Base-by-base conservation (phyloP, 2,113 vertebrate species). In the Passer montanus region DNA sequence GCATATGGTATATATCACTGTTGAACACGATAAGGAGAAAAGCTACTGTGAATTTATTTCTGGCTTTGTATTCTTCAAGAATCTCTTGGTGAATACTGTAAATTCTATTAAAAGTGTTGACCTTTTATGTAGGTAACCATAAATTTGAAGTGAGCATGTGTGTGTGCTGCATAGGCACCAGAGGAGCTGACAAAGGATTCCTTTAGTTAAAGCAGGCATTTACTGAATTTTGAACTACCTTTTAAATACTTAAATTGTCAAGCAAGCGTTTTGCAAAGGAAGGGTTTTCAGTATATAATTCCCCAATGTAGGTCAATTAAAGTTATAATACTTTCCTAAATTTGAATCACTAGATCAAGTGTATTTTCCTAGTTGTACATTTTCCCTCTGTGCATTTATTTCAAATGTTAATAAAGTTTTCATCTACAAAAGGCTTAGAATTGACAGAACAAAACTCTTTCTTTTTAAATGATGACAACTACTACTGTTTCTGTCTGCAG, bases 401-500 rank as follows among this genome's bases (percentile, higher is more conserved):
- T 98, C 94, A 96, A 91, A 97, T 95, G 75, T 97, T 98, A 98
- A 98, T 97, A 97, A 98, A 98, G 91, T 97, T 98, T 98, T 97
- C 96, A 95, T 93, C 95, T 95, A 93, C 87, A 91, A 95, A 97
- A 96, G 95, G 84, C 78, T 97, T 93, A 90, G 89, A 95, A 96
- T 68, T 97, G 96, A 97, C 97, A 98, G 97, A 96, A 98, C 96
- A 98, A 97, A 98, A 98, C 80, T 94, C 89, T 95, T 92, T 93
- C 94, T 90, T 97, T 97, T 97, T 95, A 96, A 94, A 97, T 97
- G 91, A 83, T 90, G 95, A 97, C 96, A 97, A 95, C 81, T 92
- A 96, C 96, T 97, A 96, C 93, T 98, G 97, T 98, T 98, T 98
- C 97, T 98, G 97, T 97, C 98, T 98, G 99, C 98, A 99, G 99